These are phyloP conservation scores for Drosophila phalerata DNA, from an alignment of 2,888 invertebrate genomes.

Conservation along the genomic window DNA sequence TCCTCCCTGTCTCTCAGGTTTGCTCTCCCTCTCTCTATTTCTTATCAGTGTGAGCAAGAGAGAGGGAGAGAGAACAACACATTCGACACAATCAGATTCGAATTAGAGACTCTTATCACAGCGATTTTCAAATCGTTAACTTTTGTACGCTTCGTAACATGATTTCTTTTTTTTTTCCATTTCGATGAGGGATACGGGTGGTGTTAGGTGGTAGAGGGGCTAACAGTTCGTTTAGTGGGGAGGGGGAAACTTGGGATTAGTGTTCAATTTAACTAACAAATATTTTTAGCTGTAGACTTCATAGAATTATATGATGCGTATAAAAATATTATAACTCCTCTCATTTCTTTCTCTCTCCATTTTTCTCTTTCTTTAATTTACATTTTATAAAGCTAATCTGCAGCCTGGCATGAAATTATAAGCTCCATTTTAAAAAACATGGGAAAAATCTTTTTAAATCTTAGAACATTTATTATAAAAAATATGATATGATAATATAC, in stretches of 20 bases:
- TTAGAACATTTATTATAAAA: too few species aligned
- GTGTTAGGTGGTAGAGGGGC: neutral
- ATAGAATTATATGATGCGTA: slow-evolving; percentile 1
- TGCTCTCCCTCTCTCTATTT: slow-evolving; percentile 11
- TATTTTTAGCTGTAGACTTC: neutral
- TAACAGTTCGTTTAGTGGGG: too few species aligned
- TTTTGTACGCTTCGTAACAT: slow-evolving; percentile 32
- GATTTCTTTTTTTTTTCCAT: slow-evolving; percentile 6
- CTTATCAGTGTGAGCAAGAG: slow-evolving; percentile 50
- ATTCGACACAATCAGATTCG: slow-evolving; percentile 49
- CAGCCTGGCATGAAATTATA: too few species aligned
- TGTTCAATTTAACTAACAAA: slow-evolving; percentile 66
- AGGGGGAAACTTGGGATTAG: slow-evolving; percentile 34
- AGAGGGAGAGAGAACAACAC: slow-evolving; percentile 9
- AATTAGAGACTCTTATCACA: slow-evolving; percentile 65
- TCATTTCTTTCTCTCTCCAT: neutral
- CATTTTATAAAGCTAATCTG: too few species aligned
- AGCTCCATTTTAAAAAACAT: too few species aligned
- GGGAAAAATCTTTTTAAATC: too few species aligned
- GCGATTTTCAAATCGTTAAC: slow-evolving; percentile 53
- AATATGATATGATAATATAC: too few species aligned
- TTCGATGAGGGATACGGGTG: too few species aligned
- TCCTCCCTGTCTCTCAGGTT: slow-evolving; percentile 5
- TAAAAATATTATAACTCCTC: neutral
- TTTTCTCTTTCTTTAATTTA: neutral